A percentile compares a stretch with the other conserved stretches of the same genome.
These are phyloP conservation scores for Pampus argenteus DNA, from an alignment of 2,797 vertebrate species.

Conservation along the genomic window DNA sequence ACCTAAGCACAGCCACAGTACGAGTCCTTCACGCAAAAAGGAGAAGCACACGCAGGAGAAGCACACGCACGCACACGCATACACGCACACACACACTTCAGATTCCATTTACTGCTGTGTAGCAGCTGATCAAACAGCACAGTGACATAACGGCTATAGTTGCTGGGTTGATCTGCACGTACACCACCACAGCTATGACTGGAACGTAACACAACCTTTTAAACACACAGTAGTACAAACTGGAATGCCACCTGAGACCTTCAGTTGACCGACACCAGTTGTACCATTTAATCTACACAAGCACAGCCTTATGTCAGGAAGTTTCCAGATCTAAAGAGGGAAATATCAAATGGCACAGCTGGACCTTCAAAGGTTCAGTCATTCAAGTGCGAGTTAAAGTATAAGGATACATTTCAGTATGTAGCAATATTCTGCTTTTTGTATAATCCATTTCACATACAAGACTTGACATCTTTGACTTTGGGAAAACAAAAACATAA, in stretches of 20 bases:
- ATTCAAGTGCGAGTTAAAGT: background rate
- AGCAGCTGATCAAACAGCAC: constrained; percentile 78
- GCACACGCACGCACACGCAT: background rate
- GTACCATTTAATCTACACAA: background rate
- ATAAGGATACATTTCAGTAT: background rate
- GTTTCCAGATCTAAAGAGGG: background rate
- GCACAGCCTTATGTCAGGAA: background rate
- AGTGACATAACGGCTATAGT: constrained; percentile 42
- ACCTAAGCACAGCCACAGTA: background rate
- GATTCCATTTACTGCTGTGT: constrained; percentile 42
- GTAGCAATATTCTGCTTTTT: too few species aligned
- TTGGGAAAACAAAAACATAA: too few species aligned
- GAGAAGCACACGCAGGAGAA: background rate
- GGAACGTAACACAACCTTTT: constrained; percentile 24
- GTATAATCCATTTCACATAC: too few species aligned
- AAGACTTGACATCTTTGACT: too few species aligned
- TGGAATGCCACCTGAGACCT: constrained; percentile 16
- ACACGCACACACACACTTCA: background rate
- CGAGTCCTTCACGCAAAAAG: background rate
- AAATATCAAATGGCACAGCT: constrained; percentile 4
- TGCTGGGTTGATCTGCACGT: constrained; percentile 57
- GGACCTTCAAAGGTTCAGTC: background rate
- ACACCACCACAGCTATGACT: constrained; percentile 41
- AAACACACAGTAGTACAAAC: background rate
- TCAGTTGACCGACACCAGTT: constrained; percentile 30